Conservation (phyloP, 1,140 invertebrate species). For the Megalopta genalis region DNA sequence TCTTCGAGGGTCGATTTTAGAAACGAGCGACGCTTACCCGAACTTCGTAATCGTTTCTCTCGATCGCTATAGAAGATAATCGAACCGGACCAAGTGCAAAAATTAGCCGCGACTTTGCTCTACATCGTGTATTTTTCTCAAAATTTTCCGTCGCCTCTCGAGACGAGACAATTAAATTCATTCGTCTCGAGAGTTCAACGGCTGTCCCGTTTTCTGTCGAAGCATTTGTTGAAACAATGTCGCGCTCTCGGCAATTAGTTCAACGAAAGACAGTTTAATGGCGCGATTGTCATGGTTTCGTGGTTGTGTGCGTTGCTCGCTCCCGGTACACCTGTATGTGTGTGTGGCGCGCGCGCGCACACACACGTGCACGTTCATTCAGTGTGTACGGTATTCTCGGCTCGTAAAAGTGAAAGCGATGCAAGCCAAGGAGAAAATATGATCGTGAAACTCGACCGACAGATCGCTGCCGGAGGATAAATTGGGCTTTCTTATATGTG, state of each 20-base stretch:
- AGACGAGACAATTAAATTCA: too few relatives aligned
- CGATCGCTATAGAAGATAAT: too few relatives aligned
- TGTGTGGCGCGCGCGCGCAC: not conserved
- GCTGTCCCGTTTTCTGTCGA: not conserved
- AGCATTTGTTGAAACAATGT: not conserved
- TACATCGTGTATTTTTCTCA: too few relatives aligned
- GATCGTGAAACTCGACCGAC: slow-evolving; percentile 47
- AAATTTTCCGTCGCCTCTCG: too few relatives aligned
- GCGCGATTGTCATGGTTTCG: slow-evolving; percentile 28
- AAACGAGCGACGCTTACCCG: too few relatives aligned
- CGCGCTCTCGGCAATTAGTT: not conserved
- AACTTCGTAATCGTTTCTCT: too few relatives aligned
- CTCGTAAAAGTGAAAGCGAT: slow-evolving; percentile 68
- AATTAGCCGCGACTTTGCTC: too few relatives aligned
- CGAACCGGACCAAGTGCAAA: too few relatives aligned
- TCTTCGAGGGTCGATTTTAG: too few relatives aligned
- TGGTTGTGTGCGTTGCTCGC: slow-evolving; percentile 9
- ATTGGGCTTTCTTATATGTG: slow-evolving; percentile 20
- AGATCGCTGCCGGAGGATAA: slow-evolving; percentile 43
- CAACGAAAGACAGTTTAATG: not conserved
- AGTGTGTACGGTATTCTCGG: slow-evolving; percentile 14
- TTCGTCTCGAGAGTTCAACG: too few relatives aligned
- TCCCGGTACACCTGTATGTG: too few relatives aligned
- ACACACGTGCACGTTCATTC: slow-evolving; percentile 19
- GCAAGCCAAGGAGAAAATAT: slow-evolving; percentile 63